Evolutionary conservation across 2,797 vertebrate genomes (phyloP), one percentile per base, ranked within the genome.

Genomic region (Spheniscus humboldti): DNA sequence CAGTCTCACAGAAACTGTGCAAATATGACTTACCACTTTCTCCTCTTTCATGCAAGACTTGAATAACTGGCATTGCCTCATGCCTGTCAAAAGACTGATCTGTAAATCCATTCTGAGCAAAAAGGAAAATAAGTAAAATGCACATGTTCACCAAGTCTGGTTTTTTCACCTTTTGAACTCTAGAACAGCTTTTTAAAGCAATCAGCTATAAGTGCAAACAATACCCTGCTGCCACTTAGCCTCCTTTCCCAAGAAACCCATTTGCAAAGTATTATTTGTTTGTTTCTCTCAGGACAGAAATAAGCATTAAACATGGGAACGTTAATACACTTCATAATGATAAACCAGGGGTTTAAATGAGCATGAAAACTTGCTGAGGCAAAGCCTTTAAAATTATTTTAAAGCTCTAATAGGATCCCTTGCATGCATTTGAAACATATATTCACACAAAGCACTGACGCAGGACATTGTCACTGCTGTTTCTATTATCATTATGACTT

Each of bases 261-360:
- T 88, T 96, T 85, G 82, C 56, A 71, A 95, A 96, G 13, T 88
- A 81, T 48, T 90, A 93, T 97, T 94, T 88, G 62, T 93, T 96
- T 96, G 92, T 96, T 94, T 97, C 86, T 97, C 95, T 96, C 96
- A 91, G 77, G 88, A 96, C 47, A 76, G 94, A 97, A 97, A 96
- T 93, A 95, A 93, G 79, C 80, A 88, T 93, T 78, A 96, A 97
- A 92, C 87, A 83, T 19, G 66, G 75, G 69, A 83, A 94, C 59
- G 55, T 84, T 97, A 97, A 94, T 90, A 94, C 31, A 56, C 63
- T 94, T 81, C 86, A 83, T 92, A 88, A 93, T 81, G 87, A 92
- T 78, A 89, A 93, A 91, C 96, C 86, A 91, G 88, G 92, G 93
- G 87, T 81, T 96, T 97, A 96, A 98, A 98, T 8, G 72, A 97